phyloP scores from a whole-genome alignment of 2,888 invertebrate species.

The Entomobrya proxima region DNA sequence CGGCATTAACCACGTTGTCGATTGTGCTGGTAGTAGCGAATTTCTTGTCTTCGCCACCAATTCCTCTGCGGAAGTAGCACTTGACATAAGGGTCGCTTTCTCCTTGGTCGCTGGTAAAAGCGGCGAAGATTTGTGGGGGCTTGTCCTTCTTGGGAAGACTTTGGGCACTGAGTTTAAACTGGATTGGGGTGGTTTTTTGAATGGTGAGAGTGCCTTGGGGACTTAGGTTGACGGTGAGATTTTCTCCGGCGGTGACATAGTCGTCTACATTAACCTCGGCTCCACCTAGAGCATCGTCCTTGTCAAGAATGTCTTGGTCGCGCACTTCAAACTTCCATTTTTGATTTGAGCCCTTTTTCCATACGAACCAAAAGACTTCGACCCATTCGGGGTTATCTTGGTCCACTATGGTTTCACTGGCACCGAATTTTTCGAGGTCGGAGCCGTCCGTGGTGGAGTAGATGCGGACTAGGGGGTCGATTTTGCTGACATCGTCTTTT shows the following conservation, averaged over 20 bases:
- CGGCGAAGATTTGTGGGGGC: slow-evolving; percentile 61
- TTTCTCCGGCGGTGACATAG: slow-evolving; percentile 70
- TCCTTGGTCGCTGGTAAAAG: slow-evolving; percentile 66
- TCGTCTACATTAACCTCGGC: slow-evolving; percentile 71
- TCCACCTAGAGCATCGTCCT: slow-evolving; percentile 73
- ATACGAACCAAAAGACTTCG: slow-evolving; percentile 70
- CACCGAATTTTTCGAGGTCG: slow-evolving; percentile 69
- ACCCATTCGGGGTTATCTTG: slow-evolving; percentile 71
- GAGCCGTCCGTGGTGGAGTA: slow-evolving; percentile 60
- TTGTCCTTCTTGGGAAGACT: slow-evolving; percentile 70
- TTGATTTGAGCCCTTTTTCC: slow-evolving; percentile 71
- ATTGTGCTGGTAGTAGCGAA: slow-evolving; percentile 71
- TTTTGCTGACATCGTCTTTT: slow-evolving; percentile 68
- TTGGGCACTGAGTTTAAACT: slow-evolving; percentile 70
- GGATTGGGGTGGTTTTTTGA: slow-evolving; percentile 70
- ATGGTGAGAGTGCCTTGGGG: slow-evolving; percentile 69
- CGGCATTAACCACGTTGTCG: slow-evolving; percentile 73
- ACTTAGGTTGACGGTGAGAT: slow-evolving; percentile 63
- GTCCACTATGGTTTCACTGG: slow-evolving; percentile 67
- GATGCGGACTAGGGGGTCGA: slow-evolving; percentile 70
- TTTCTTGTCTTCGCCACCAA: slow-evolving; percentile 71
- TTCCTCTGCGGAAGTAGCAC: slow-evolving; percentile 70
- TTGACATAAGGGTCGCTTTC: slow-evolving; percentile 74
- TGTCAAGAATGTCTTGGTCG: slow-evolving; percentile 69
- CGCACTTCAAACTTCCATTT: slow-evolving; percentile 72